Conservation (phyloP, 2,888 invertebrate species). For the Caenorhabditis virilis region DNA sequence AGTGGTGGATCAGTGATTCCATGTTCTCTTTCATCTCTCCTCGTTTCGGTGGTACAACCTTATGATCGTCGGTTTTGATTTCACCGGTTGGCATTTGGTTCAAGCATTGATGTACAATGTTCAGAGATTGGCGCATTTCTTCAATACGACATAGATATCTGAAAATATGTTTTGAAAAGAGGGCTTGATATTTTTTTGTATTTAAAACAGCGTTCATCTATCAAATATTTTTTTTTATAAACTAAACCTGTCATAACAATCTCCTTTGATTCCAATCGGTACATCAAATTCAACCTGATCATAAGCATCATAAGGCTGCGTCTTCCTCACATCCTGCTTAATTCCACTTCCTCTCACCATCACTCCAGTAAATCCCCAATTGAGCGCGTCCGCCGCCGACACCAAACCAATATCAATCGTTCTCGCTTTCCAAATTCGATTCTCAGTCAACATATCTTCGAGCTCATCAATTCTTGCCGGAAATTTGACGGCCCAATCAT, state of each 20-base stretch:
- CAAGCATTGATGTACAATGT: conserved; percentile 92
- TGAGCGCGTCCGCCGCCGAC: conserved; percentile 88
- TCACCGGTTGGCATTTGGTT: conserved; percentile 87
- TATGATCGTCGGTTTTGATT: conserved; percentile 82
- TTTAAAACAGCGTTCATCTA: not conserved
- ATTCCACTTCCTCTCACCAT: conserved; percentile 98
- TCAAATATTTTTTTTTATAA: not conserved
- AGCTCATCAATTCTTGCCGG: conserved; percentile 90
- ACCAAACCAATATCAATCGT: conserved; percentile 84
- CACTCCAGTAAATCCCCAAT: conserved; percentile 93
- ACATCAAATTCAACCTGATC: conserved; percentile 91
- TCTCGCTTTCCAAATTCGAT: conserved; percentile 90
- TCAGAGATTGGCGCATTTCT: conserved; percentile 86
- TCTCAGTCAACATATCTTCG: conserved; percentile 89
- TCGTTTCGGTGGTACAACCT: conserved; percentile 86
- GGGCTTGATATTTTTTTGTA: not conserved
- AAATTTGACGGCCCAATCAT: conserved; percentile 82
- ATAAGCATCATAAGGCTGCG: conserved; percentile 96
- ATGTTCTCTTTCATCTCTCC: conserved; percentile 92
- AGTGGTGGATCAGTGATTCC: conserved; percentile 97
- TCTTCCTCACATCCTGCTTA: conserved; percentile 95
- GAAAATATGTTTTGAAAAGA: conserved; percentile 16
- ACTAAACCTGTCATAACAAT: conserved; percentile 88
- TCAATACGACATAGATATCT: conserved; percentile 80
- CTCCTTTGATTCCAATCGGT: conserved; percentile 91